Evolutionary conservation across 2,113 vertebrate genomes (phyloP).

Genomic region (Syrrhaptes paradoxus): DNA sequence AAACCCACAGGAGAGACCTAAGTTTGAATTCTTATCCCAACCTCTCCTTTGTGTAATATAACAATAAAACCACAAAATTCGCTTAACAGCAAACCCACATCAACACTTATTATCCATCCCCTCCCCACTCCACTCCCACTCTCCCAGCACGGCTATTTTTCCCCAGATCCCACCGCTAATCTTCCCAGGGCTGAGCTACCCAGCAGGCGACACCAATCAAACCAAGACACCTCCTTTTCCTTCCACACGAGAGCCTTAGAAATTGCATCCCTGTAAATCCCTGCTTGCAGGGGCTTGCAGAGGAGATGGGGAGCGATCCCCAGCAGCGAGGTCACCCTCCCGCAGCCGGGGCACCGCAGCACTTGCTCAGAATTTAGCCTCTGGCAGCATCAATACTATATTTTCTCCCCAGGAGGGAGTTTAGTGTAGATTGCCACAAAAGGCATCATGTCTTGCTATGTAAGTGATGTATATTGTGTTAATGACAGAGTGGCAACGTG

Average conservation of each 20-base stretch:
- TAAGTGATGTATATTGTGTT: accelerated
- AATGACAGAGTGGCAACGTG: accelerated
- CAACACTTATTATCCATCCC: not conserved
- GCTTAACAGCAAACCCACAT: not conserved
- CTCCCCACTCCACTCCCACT: not conserved
- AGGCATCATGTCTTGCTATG: not conserved
- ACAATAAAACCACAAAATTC: not conserved
- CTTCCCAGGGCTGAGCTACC: slow-evolving; percentile 11
- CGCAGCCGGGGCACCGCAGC: not conserved
- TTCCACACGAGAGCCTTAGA: not conserved
- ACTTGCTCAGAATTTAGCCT: not conserved
- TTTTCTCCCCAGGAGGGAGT: not conserved
- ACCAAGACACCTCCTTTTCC: not conserved
- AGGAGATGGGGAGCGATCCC: not conserved
- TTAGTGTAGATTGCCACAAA: not conserved
- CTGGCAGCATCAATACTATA: not conserved
- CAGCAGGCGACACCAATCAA: not conserved
- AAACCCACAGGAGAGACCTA: not conserved
- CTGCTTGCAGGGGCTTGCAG: not conserved
- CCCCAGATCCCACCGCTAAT: not conserved
- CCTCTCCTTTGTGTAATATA: not conserved
- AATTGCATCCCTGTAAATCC: not conserved
- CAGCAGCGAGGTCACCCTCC: not conserved
- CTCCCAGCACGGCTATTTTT: not conserved
- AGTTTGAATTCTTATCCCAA: not conserved